Evolutionary conservation across 2,113 vertebrate species (phyloP).

Genomic region (Dermatemys mawii): DNA sequence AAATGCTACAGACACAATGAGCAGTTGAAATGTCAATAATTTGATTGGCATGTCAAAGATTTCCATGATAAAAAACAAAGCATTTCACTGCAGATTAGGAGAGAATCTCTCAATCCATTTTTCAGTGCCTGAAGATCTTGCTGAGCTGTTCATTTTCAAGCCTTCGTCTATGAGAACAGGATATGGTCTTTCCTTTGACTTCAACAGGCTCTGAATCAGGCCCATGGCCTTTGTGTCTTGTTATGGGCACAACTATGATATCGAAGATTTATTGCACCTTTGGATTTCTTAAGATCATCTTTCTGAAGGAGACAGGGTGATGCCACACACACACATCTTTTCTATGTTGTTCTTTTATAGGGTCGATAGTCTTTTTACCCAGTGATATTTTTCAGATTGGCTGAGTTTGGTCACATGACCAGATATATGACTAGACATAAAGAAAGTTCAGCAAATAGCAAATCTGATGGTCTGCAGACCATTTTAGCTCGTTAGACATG

Average conservation of each 20-base stretch:
- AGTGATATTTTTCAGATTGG: not conserved
- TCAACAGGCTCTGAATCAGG: not conserved
- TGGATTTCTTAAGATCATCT: not conserved
- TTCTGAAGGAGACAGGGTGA: not conserved
- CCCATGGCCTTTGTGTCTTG: not conserved
- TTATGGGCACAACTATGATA: not conserved
- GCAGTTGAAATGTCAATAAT: not conserved
- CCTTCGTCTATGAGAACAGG: not conserved
- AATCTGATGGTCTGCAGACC: not conserved
- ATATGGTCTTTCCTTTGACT: not conserved
- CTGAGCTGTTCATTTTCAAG: not conserved
- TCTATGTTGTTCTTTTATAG: not conserved
- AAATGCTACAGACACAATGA: not conserved
- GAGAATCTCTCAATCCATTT: not conserved
- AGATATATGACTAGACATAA: not conserved
- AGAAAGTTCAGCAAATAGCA: not conserved
- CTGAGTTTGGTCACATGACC: not conserved
- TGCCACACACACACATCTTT: not conserved
- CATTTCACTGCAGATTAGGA: not conserved
- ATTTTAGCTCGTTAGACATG: not conserved
- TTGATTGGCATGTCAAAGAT: not conserved
- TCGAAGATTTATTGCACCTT: not conserved
- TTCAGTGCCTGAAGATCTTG: slow-evolving; percentile 41
- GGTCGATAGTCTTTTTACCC: not conserved
- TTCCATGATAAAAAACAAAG: not conserved